Evolutionary conservation across 2,113 vertebrate species (phyloP), one percentile per base, ranked within the genome.

Genomic region (Ornithorhynchus anatinus): DNA sequence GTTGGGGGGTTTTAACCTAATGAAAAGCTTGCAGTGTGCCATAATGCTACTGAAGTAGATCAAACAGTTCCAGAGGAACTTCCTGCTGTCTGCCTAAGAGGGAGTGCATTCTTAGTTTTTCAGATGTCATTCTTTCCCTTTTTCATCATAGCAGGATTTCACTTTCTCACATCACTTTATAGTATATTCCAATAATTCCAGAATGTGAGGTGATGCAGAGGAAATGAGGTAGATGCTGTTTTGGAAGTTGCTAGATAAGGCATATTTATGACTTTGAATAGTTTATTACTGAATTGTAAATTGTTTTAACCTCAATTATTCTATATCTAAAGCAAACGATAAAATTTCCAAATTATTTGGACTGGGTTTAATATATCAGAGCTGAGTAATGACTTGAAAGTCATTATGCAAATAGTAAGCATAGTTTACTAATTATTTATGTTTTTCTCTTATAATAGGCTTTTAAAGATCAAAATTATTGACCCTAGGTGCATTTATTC

Each of bases 31-130:
- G 45, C 75, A 75, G 69, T 83, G 40, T 76, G 76, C 81, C 72
- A 17, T 85, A 79, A 79, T 1, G 32, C 63, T n/a, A 1, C 77
- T 3, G 0, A 71, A 61, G 59, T 72, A 75, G 67, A 78, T 87
- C 74, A 79, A 69, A 80, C 64, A 57, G 39, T 3, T 20, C 73
- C 69, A 56, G 69, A 82, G 85, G 68, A 82, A 73, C 87, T 86
- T 85, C 85, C 75, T 77, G 77, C 80, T 80, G 69, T 69, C 86
- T 79, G 68, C 36, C 47, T 69, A 80, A 80, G 79, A 79, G 53
- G 64, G 60, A 69, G 10, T 8, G 10, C 53, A 53, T 68, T 72
- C 25, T 6, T 75, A 51, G 79, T 65, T 75, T 50, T 67, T 82
- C 75, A 76, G 15, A 68, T 59, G 43, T 29, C 65, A 57, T 62